Percentiles rank a stretch among this genome's conserved stretches.
These are phyloP conservation scores for Drosophila azteca DNA, from an alignment of 1,140 invertebrate species.

Conservation along the genomic window DNA sequence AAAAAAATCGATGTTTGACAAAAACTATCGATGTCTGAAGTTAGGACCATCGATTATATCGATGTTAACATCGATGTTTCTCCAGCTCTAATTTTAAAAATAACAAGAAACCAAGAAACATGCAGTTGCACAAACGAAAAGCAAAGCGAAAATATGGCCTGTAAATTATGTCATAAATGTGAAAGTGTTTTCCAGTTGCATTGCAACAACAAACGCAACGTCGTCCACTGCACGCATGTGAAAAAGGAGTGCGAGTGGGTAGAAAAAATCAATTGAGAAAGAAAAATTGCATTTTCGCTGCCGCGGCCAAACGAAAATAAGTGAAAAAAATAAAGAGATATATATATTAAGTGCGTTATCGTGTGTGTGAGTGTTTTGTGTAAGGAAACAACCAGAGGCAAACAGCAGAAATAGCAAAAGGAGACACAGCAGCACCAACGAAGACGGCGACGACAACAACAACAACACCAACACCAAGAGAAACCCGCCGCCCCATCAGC, in stretches of 20 bases:
- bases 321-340: conserved; percentile 51
- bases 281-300: conserved; percentile 71
- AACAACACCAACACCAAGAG: conserved; percentile 23
- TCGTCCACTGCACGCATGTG: conserved; percentile 57
- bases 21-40: too few species aligned
- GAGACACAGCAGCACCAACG: conserved; percentile 57
- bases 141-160: conserved; percentile 74
- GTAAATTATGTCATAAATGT: conserved; percentile 76
- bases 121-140: conserved; percentile 71
- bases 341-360: conserved; percentile 63
- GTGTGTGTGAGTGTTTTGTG: conserved; percentile 40
- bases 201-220: conserved; percentile 29
- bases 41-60: too few species aligned
- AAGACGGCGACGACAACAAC: conserved; percentile 12
- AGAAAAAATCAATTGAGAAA: conserved; percentile 73
- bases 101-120: conserved; percentile 46
- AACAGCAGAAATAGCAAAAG: conserved; percentile 76
- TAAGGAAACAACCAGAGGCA: conserved; percentile 58
- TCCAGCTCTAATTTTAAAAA: conserved; percentile 25
- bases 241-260: conserved; percentile 69
- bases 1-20: too few species aligned
- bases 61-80: too few species aligned
- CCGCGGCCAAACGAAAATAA: conserved; percentile 61
- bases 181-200: conserved; percentile 57
- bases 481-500: conserved; percentile 34